A percentile compares a stretch with the other conserved stretches of the same genome.
phyloP scores from a whole-genome alignment of 2,888 invertebrate species.

The Drosophila paramelanica region DNA sequence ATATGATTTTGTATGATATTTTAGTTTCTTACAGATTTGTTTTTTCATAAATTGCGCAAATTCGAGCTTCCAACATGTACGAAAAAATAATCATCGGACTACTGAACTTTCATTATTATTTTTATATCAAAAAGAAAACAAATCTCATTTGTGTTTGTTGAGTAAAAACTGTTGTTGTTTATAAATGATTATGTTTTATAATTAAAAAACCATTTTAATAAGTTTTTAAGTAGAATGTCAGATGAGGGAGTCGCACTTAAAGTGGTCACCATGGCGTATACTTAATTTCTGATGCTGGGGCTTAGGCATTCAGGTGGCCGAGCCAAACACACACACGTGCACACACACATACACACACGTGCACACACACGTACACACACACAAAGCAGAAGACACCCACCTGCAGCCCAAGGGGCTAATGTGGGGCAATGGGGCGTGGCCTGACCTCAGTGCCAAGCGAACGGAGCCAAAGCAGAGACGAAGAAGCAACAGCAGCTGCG shows the following conservation, averaged over 20 bases:
- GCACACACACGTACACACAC: not conserved
- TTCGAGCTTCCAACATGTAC: not conserved
- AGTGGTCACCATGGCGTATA: slow-evolving; percentile 34
- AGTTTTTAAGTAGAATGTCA: slow-evolving; percentile 3
- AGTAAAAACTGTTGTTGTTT: not conserved
- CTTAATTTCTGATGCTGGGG: slow-evolving; percentile 33
- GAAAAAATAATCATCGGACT: not conserved
- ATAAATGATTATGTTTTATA: not conserved
- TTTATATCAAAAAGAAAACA: not conserved
- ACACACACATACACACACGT: not conserved
- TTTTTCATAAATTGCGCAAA: no score
- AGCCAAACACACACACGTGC: slow-evolving; percentile 1
- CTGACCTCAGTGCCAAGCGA: slow-evolving; percentile 33
- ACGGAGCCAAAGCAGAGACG: slow-evolving; percentile 8
- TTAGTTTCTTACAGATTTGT: no score
- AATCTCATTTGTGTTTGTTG: not conserved
- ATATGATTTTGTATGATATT: no score
- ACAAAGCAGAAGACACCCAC: not conserved
- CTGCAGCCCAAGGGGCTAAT: slow-evolving; percentile 21
- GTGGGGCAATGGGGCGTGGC: slow-evolving; percentile 60
- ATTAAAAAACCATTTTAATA: slow-evolving; percentile 12
- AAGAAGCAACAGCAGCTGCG: slow-evolving; percentile 22
- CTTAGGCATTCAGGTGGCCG: slow-evolving; percentile 27
- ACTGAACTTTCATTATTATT: not conserved
- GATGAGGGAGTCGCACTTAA: slow-evolving; percentile 29